Conservation (phyloP, 2,113 vertebrate genomes). For the Macheiramphus alcinus region DNA sequence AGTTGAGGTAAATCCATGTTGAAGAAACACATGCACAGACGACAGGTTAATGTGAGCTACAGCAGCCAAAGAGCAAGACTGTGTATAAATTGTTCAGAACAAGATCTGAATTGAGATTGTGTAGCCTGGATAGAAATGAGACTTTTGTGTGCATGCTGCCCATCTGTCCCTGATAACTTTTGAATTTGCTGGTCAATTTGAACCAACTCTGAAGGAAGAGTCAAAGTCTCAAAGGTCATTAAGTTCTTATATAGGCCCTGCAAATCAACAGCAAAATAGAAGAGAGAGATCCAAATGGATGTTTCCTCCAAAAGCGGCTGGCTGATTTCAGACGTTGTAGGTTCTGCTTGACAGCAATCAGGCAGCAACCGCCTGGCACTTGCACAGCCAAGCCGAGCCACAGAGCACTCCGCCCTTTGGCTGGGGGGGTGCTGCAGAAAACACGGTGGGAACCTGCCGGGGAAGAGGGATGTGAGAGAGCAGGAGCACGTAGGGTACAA, state of each 20-base stretch:
- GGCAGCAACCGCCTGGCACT: accelerated
- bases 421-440: background rate
- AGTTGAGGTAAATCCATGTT: background rate
- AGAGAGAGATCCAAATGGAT: background rate
- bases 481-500: background rate
- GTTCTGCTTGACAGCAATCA: background rate
- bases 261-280: background rate
- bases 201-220: background rate
- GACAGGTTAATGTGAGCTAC: background rate
- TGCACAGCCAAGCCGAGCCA: background rate
- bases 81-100: background rate
- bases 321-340: accelerated
- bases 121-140: background rate
- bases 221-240: background rate
- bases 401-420: background rate
- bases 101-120: background rate
- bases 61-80: background rate
- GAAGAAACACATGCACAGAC: background rate
- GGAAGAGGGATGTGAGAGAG: background rate
- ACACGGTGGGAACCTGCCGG: background rate
- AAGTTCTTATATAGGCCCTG: background rate
- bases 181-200: background rate
- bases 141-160: background rate
- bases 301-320: background rate
- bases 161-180: background rate